Evolutionary conservation across 2,113 vertebrate species (phyloP), one percentile per base, ranked within the genome.

Genomic region (Pygoscelis antarcticus): DNA sequence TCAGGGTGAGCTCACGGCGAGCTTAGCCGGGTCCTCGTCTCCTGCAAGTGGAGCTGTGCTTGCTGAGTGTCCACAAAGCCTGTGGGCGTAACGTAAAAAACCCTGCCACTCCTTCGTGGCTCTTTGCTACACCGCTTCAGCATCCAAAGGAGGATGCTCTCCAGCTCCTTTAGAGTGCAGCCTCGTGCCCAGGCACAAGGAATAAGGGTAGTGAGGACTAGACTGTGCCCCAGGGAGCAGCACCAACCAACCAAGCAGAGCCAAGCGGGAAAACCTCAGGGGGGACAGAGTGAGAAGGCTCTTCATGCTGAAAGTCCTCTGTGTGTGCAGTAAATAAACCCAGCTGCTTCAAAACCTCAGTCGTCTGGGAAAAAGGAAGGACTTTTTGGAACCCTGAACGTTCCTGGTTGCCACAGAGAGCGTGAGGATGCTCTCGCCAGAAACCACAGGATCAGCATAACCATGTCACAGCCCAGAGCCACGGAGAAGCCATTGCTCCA

Each of bases 341-440:
- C 89, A 89, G 72, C 64, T 93, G 78, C 90, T 62, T 60, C 61
- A 21, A n/a, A 93, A 21, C 34, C 90, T 55, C 44, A 17, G 44
- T 34, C 52, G 47, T 52, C 42, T 34, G 47, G 75, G 68, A 64
- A 5, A 5, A 12, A 40, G 30, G 38, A 46, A 64, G 11, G 66
- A 51, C 27, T 85, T 82, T n/a, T 8, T 15, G 44, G 30, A 57
- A n/a, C 38, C 16, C 57, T 0, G 2, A 44, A 9, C 0, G 16
- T 46, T 55, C 61, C 80, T 8, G 57, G 81, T 51, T 89, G 55
- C 70, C 71, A 70, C 3, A 1, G 88, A 58, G 80, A 72, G 51
- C 2, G 2, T 7, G 40, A 77, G 66, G 89, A 55, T 40, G 89
- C 58, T 68, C 57, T 57, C 1, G 9, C 22, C 85, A 69, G 81